Base-by-base conservation (phyloP, 2,888 invertebrate species). In the Panzeria rudis region DNA sequence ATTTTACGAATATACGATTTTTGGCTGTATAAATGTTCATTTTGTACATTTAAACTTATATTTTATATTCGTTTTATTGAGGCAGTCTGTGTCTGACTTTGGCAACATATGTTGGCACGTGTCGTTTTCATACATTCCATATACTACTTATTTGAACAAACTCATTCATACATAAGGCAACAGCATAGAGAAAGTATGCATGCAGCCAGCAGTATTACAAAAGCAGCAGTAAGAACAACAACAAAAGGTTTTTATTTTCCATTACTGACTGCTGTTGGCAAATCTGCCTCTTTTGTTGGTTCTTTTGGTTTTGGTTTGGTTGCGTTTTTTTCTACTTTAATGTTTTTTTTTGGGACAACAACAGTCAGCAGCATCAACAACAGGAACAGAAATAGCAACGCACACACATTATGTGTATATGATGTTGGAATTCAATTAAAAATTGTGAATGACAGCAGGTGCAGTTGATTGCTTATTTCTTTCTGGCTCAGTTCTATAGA, bases 401-500 rank as follows among this genome's bases (percentile, higher is more conserved):
- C 79, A 73, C 15, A 4, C 29, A 29, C 5, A 17, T 44, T 66
- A 29, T 77, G 23, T 8, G 9, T 52, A 20, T 69, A 38, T 83
- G 75, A 83, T 83, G 75, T 72, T 86, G 85, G 79, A 86, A 86
- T 87, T 87, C 87, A 87, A 87, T 87, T 87, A 86, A 87, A 87
- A 87, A 86, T 83, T 86, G 89, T 88, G 87, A 89, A 87, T 90
- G 90, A 89, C 90, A 91, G 90, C 91, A 91, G 89, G 91, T 90
- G 90, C 88, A 88, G 88, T 87, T 90, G 90, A 89, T 90, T 87
- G 84, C 87, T 81, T 78, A 83, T 86, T 83, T 85, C 78, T 68
- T 81, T 61, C 44, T 38, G 77, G 47, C 76, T 77, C 64, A 62
- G 77, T 77, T 71, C 54, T 64, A 32, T 71, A 69, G 25, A 69